phyloP scores from a whole-genome alignment of 1,140 invertebrate genomes.

The Halotydeus destructor region DNA sequence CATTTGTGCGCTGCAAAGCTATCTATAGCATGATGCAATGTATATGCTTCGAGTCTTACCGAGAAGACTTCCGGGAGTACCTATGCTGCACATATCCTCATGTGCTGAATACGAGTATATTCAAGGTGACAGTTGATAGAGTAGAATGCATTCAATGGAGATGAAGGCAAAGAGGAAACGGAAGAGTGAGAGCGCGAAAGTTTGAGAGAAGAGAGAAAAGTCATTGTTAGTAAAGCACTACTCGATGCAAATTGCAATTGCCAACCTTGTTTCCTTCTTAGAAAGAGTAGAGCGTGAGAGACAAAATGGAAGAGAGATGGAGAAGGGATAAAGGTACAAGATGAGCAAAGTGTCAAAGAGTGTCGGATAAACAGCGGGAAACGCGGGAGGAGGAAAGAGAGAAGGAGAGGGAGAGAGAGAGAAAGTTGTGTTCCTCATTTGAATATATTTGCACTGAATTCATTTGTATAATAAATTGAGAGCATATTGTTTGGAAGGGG shows the following conservation, averaged over 20 bases:
- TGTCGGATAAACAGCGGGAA: background rate
- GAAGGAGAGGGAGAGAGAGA: background rate
- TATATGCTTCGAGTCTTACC: conserved; percentile 13
- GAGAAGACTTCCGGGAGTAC: conserved; percentile 8
- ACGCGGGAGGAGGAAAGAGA: conserved; percentile 1
- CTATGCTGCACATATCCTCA: conserved; percentile 7
- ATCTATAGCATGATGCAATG: conserved; percentile 11
- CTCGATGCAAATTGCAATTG: conserved; percentile 1
- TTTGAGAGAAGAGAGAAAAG: background rate
- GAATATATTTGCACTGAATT: conserved; percentile 2
- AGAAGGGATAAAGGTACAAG: too few relatives aligned
- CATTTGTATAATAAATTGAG: background rate
- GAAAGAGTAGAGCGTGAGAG: too few relatives aligned
- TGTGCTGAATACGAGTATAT: background rate
- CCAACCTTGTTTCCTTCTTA: too few relatives aligned
- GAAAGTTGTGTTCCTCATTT: background rate
- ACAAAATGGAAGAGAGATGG: too few relatives aligned
- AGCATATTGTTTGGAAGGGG: background rate
- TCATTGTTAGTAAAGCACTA: background rate
- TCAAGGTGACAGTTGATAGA: background rate
- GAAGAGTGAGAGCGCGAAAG: background rate
- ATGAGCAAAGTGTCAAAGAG: background rate
- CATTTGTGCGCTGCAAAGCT: too few relatives aligned
- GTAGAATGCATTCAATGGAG: background rate
- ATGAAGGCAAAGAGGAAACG: too few relatives aligned